A percentile compares a stretch with the other conserved stretches of the same genome.
Conservation (phyloP, 35 echinoderm and acorn worm species). For the Patiria miniata region DNA sequence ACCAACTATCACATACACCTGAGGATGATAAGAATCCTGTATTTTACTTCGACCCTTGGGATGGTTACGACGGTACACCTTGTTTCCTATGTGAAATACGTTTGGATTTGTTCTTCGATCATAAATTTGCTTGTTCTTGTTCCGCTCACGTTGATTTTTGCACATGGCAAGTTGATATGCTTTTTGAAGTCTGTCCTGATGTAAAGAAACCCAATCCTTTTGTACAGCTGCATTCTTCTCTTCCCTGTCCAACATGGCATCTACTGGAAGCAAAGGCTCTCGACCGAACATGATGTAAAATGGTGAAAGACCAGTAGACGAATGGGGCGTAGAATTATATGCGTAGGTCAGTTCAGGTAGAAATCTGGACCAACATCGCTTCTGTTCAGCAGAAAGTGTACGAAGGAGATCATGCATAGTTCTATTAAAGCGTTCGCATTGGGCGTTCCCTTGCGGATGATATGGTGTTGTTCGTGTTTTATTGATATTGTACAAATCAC, state of each 20-base stretch:
- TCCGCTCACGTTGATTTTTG: constrained; percentile 20
- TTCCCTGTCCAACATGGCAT: constrained; percentile 34
- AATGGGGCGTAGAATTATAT: constrained; percentile 73
- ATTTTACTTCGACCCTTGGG: constrained; percentile 50
- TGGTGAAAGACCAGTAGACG: constrained; percentile 58
- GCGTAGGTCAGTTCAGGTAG: constrained; percentile 52
- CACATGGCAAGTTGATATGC: constrained; percentile 45
- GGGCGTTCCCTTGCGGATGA: constrained; percentile 51
- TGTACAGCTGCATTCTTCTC: not conserved
- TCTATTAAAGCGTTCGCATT: constrained; percentile 47
- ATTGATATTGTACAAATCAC: not conserved
- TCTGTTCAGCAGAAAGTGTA: not conserved
- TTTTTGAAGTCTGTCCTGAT: not conserved
- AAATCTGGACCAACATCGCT: constrained; percentile 31
- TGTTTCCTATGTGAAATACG: constrained; percentile 29
- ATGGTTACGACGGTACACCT: constrained; percentile 43
- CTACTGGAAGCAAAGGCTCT: constrained; percentile 64
- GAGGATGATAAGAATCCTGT: constrained; percentile 22
- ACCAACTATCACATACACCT: not conserved
- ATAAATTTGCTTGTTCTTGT: constrained; percentile 27
- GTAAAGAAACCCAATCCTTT: constrained; percentile 33
- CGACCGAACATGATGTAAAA: constrained; percentile 68
- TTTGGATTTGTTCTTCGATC: not conserved
- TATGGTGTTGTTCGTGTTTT: constrained; percentile 59
- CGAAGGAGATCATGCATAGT: constrained; percentile 35